Percentiles rank a stretch among this genome's conserved stretches.
phyloP scores from a whole-genome alignment of 2,888 invertebrate genomes.

The Patella caerulea region DNA sequence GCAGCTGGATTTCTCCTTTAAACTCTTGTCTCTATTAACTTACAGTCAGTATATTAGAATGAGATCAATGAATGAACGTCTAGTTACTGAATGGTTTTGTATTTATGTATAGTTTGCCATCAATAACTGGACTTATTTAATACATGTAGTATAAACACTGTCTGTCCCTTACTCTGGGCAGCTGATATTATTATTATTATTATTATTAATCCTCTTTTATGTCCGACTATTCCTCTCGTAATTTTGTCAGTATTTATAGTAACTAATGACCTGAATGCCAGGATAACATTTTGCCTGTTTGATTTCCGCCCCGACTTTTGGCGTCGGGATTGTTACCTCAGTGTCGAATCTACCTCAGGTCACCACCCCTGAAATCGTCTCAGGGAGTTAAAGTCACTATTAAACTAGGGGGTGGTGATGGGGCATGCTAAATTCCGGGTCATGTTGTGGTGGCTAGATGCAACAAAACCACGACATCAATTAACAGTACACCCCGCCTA shows the following conservation, averaged over 20 bases:
- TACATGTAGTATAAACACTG: background rate
- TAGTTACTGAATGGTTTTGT: too few species aligned
- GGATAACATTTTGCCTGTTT: conserved; percentile 1
- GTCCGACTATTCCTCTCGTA: conserved; percentile 5
- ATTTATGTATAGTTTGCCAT: too few species aligned
- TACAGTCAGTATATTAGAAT: too few species aligned
- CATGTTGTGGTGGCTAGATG: background rate
- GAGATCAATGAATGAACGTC: too few species aligned
- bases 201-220: conserved; percentile 7
- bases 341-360: conserved; percentile 7
- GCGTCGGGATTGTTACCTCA: conserved; percentile 9
- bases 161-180: conserved; percentile 1
- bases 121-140: too few species aligned
- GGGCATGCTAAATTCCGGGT: conserved; percentile 11
- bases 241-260: conserved; percentile 5
- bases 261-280: conserved; percentile 9
- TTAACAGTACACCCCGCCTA: background rate
- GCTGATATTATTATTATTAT: background rate
- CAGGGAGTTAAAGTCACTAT: conserved; percentile 10
- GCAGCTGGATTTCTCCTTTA: too few species aligned
- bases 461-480: conserved; percentile 1
- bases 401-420: conserved; percentile 3
- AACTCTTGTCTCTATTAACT: too few species aligned
- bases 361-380: conserved; percentile 8
- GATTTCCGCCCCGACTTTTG: conserved; percentile 5